Base-by-base conservation (phyloP, 1,140 invertebrate species). In the Magallana ariakensis region DNA sequence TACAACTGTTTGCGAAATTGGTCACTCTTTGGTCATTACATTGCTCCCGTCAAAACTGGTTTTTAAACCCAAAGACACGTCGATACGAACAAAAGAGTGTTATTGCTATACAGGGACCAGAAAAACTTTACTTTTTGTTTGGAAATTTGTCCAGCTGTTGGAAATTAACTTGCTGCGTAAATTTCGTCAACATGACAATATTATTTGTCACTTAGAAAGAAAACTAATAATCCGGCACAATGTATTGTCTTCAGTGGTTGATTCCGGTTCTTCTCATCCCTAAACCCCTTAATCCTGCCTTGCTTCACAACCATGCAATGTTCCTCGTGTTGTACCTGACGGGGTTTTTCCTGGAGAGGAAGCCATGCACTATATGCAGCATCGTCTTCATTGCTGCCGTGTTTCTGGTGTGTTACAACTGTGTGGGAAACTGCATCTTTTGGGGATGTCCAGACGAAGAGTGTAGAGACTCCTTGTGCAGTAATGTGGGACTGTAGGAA, bases 171-270 rank as follows among this genome's bases (percentile, higher is more conserved):
- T 46, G 33, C 33, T 46, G 33, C 33, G 33, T 46, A 46, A 46
- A 46, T 46, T 46, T 46, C 33, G 33, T 46, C 33, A 82, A n/a
- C 53, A 33, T 26, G 13, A 58, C 33, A 33, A 19, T 56, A 15
- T 16, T 1, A 82, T 33, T 55, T 22, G 26, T 62, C 19, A 54
- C 57, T 26, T 56, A 57, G 22, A 57, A 11, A n/a, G 15, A 9
- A 46, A 46, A 46, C 33, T 46, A 46, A 46, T 46, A 2, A 5
- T 46, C 33, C n/a, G 7, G 10, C 5, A 90, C 70, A 13, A 99
- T 99, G 98, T 99, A 99, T 96, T 99, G 98, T 95, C 96, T 99
- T 92, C 98, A 99, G 96, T 99, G 98, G 97, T 95, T 99, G 91
- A 97, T 99, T 91, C 99, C 99, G 83, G 98, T 99, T 83, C 95